Conservation (phyloP, 2,113 vertebrate genomes). For the Athene noctua region DNA sequence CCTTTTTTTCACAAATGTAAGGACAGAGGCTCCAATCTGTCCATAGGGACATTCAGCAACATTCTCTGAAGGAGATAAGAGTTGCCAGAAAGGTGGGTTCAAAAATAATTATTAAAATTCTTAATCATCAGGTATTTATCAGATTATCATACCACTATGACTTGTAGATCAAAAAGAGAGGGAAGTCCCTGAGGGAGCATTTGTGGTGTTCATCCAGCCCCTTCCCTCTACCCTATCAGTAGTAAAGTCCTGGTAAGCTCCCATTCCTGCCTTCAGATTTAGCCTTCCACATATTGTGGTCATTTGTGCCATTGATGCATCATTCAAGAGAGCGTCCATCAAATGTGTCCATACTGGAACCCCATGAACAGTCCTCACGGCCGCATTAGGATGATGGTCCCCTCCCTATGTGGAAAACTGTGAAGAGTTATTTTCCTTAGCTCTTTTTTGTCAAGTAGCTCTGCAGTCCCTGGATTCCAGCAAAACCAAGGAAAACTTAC, state of each 20-base stretch:
- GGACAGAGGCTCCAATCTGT: not conserved
- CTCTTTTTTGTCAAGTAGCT: not conserved
- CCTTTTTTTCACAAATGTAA: not conserved
- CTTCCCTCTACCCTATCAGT: not conserved
- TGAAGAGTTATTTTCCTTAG: not conserved
- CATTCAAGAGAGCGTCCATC: not conserved
- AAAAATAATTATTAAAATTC: not conserved
- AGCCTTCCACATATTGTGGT: not conserved
- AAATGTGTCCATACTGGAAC: not conserved
- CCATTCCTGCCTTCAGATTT: not conserved
- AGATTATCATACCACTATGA: not conserved
- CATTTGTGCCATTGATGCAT: not conserved
- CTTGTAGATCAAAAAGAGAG: not conserved
- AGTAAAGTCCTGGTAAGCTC: not conserved
- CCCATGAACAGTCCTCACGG: not conserved
- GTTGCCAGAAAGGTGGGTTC: not conserved
- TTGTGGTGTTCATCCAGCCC: not conserved
- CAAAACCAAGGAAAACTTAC: not conserved
- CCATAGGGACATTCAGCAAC: not conserved
- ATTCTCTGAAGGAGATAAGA: not conserved
- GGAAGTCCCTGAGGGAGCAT: not conserved
- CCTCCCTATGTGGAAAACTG: not conserved
- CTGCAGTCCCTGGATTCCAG: not conserved
- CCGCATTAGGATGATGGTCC: rapidly evolving
- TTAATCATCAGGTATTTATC: not conserved